Evolutionary conservation across 1,140 invertebrate species (phyloP), one percentile per base, ranked within the genome.

Genomic region (Drosophila chauvacae): DNA sequence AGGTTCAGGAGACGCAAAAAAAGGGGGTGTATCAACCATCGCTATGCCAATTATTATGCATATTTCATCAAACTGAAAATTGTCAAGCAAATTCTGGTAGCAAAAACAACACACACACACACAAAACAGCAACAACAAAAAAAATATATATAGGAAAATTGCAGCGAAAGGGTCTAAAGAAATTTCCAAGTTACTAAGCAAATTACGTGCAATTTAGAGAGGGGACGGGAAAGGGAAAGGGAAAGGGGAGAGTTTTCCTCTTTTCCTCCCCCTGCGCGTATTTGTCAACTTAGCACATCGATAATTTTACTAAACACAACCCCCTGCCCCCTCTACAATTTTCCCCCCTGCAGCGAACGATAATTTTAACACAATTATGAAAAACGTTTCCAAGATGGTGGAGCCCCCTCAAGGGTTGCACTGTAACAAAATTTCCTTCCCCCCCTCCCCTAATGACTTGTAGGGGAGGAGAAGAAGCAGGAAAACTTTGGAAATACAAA

Each of bases 251-350:
- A 23, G 35, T 41, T 44, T 69, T 69, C 65, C n/a, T 7, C 18
- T n/a, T 26, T 47, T 26, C 4, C 6, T 5, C 9, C 14, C 35
- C 33, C 37, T 39, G 20, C 33, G 66, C 68, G 58, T 75, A 88
- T 88, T 88, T 90, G 85, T 88, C 84, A 88, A 88, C 84, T 88
- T 88, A 84, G 77, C 85, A 87, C 84, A 87, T 87, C 69, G 84
- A 84, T 88, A 88, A 83, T 77, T 48, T 62, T 56, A 47, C 42
- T 50, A 33, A 48, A 63, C 45, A 20, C 50, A 41, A 44, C 28
- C 14, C 33, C 2, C 13, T n/a, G 3, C 13, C 30, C 28, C 9
- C 3, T 4, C 5, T 2, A 41, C 39, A 45, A 20, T 35, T 35
- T 35, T n/a, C 16, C n/a, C 48, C 37, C 18, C 0, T 1, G 35